Evolutionary conservation across 2,888 invertebrate genomes (phyloP), one percentile per base, ranked within the genome.

Genomic region (Noctua fimbriata): DNA sequence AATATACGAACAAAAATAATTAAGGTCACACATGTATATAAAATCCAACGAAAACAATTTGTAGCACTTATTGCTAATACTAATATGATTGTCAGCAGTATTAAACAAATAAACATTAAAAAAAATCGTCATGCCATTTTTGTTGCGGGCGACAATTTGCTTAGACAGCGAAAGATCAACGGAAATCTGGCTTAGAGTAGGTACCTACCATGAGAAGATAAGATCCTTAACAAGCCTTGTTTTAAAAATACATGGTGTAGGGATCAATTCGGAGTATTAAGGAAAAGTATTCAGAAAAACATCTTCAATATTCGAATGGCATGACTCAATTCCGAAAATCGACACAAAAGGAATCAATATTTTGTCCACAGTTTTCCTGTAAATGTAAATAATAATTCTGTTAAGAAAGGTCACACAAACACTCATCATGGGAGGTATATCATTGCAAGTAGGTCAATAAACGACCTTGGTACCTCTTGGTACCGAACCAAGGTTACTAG

Each of bases 401-500:
- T 24, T 28, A 67, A 36, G 47, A 41, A 85, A 82, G 55, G 65
- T 78, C 74, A 67, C 55, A 14, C 16, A 52, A 44, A 28, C 70
- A 55, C 10, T 32, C 18, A 16, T 52, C 32, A 63, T 81, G 24
- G 24, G 14, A 14, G 41, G 28, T 58, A 66, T 69, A 65, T 44
- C 21, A 60, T n/a, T 67, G 67, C 47, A 52, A 47, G 58, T 69
- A 67, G 75, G 77, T 66, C 69, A 72, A 47, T 12, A 55, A 69
- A 12, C 60, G 66, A 80, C 88, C 73, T 79, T 81, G 73, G 63
- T 65, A 65, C 60, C 52, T 49, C 71, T 36, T 72, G 36, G 63
- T 82, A 69, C 18, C 58, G 1, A n/a, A 14, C 7, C 81, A 85
- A 85, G 82, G 81, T 21, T 49, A 67, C 55, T 41, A 76, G 70